phyloP scores from a whole-genome alignment of 2,113 vertebrate species.

The Daphoenositta chrysoptera region DNA sequence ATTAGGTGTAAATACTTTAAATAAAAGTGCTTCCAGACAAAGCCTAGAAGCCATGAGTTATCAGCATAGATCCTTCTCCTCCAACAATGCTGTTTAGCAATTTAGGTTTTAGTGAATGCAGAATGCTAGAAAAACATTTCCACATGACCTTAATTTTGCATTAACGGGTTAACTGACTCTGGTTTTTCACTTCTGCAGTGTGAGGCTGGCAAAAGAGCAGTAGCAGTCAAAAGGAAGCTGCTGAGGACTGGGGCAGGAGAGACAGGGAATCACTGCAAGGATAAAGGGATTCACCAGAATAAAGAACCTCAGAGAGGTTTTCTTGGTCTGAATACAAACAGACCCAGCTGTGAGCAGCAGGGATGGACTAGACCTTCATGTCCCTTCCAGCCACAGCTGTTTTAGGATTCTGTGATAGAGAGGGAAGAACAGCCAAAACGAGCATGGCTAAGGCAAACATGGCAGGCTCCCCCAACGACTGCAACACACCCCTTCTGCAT shows the following conservation, averaged over 20 bases:
- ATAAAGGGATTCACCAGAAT: neutral
- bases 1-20: neutral
- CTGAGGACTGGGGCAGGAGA: neutral
- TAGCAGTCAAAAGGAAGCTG: neutral
- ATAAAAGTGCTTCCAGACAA: neutral
- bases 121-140: neutral
- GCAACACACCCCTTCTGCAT: neutral
- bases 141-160: neutral
- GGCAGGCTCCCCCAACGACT: neutral
- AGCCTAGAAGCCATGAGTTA: neutral
- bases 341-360: neutral
- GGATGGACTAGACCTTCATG: neutral
- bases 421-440: neutral
- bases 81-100: neutral
- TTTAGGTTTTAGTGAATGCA: neutral
- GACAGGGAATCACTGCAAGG: neutral
- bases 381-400: neutral
- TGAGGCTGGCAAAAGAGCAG: neutral
- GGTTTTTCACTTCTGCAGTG: neutral
- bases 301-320: neutral
- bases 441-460: neutral
- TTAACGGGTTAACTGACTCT: neutral
- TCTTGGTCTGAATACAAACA: neutral
- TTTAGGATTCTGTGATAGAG: neutral
- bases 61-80: neutral